A percentile compares a stretch with the other conserved stretches of the same genome.
Evolutionary conservation across 2,888 invertebrate genomes (phyloP).

Genomic region (Lymantria monacha): DNA sequence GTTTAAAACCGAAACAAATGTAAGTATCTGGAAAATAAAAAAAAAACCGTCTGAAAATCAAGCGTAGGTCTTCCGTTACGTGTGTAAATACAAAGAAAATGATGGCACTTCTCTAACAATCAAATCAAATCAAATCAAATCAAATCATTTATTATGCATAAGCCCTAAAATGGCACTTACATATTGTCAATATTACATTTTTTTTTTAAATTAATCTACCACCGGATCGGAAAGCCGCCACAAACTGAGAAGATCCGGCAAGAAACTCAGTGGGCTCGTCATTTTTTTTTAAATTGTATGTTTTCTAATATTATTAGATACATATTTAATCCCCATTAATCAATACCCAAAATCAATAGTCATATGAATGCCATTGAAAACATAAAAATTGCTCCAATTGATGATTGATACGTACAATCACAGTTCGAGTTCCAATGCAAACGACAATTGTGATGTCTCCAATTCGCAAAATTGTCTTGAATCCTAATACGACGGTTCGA

Average conservation of each 20-base stretch:
- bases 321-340: too few relatives aligned
- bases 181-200: too few relatives aligned
- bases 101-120: background rate
- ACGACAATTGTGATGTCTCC: slow-evolving; percentile 62
- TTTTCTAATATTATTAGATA: too few relatives aligned
- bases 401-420: slow-evolving; percentile 60
- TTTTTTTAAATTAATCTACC: too few relatives aligned
- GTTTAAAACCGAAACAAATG: background rate
- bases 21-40: background rate
- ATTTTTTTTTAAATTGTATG: too few relatives aligned
- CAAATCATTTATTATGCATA: too few relatives aligned
- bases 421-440: slow-evolving; percentile 69
- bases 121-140: too few relatives aligned
- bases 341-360: too few relatives aligned
- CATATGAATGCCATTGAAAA: background rate
- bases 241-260: too few relatives aligned
- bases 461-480: slow-evolving; percentile 63
- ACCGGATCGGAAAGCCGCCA: too few relatives aligned
- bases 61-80: background rate
- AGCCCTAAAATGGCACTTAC: too few relatives aligned
- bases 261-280: too few relatives aligned
- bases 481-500: slow-evolving; percentile 64
- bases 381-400: background rate
- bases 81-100: background rate
- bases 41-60: background rate